Conservation (phyloP, 2,797 vertebrate genomes). For the Argya squamiceps region DNA sequence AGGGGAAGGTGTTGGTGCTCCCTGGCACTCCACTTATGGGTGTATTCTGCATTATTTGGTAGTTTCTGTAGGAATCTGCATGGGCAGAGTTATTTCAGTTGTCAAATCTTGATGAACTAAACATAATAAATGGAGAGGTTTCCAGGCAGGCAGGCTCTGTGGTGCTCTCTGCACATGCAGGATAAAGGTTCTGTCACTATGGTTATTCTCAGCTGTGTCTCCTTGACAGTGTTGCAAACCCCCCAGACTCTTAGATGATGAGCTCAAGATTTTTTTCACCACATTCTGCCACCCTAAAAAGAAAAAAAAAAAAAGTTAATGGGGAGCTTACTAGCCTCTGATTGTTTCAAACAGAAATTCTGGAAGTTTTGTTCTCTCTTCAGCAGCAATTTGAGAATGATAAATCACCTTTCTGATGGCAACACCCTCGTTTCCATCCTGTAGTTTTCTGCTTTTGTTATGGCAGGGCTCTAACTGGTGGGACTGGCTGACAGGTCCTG, state of each 20-base stretch:
- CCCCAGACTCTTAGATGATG: neutral
- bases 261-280: neutral
- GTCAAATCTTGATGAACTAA: neutral
- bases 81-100: neutral
- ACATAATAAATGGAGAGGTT: neutral
- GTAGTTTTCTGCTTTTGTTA: fast-evolving
- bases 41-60: neutral
- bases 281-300: neutral
- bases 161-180: neutral
- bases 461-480: neutral
- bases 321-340: neutral
- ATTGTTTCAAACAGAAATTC: neutral
- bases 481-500: neutral
- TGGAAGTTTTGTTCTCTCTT: neutral
- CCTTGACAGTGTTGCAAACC: neutral
- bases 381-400: neutral
- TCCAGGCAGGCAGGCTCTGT: neutral
- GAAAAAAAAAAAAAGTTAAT: neutral
- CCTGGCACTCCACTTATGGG: neutral
- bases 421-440: neutral
- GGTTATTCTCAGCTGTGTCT: neutral
- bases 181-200: neutral
- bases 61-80: neutral
- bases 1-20: neutral
- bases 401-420: neutral